phyloP scores from a whole-genome alignment of 2,113 vertebrate species.

The Abramis brama region DNA sequence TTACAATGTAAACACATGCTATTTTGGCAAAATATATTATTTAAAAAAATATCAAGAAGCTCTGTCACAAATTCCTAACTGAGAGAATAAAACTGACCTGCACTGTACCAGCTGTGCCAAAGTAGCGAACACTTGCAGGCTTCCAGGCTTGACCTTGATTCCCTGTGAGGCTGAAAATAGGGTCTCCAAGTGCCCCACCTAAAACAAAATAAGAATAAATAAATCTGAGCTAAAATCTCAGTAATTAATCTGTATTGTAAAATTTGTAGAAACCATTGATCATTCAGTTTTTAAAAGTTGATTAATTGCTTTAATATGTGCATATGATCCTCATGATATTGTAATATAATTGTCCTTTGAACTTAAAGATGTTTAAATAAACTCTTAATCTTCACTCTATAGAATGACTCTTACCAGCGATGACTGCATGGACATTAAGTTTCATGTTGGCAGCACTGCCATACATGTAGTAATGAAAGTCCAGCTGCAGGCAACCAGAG shows the following conservation, averaged over 20 bases:
- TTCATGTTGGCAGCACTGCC: slow-evolving; percentile 73
- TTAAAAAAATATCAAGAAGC: no score
- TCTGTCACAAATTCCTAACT: not conserved
- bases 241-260: not conserved
- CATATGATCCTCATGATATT: not conserved
- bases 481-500: slow-evolving; percentile 76
- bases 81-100: slow-evolving; percentile 60
- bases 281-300: not conserved
- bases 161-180: slow-evolving; percentile 68
- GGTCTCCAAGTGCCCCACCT: slow-evolving; percentile 65
- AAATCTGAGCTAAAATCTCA: not conserved
- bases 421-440: slow-evolving; percentile 68
- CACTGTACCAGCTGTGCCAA: slow-evolving; percentile 51
- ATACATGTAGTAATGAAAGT: slow-evolving; percentile 78
- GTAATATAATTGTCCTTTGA: not conserved
- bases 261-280: not conserved
- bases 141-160: slow-evolving; percentile 74
- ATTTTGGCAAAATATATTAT: not conserved
- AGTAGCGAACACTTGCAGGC: slow-evolving; percentile 62
- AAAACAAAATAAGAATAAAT: not conserved
- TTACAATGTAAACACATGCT: not conserved
- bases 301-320: not conserved
- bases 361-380: not conserved
- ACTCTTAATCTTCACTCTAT: not conserved
- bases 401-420: slow-evolving; percentile 64